These are phyloP conservation scores for Heliocidaris erythrogramma DNA, from an alignment of 35 echinoderm and acorn worm genomes.

Conservation along the genomic window DNA sequence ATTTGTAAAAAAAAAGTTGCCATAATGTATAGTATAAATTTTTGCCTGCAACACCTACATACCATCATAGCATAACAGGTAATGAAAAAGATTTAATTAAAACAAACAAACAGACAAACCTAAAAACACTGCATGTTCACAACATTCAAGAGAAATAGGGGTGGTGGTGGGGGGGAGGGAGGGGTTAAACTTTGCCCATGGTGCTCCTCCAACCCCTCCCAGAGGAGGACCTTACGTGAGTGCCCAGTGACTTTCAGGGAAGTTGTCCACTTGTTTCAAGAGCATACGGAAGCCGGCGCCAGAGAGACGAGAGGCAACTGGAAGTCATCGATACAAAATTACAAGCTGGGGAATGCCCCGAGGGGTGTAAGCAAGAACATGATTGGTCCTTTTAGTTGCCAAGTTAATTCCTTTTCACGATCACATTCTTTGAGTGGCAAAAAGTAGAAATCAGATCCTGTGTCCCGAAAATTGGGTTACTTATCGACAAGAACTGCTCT, in stretches of 20 bases:
- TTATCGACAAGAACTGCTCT: background rate
- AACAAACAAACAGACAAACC: too few relatives aligned
- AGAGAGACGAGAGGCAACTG: background rate
- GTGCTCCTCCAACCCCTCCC: background rate
- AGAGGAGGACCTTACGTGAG: background rate
- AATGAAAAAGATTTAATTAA: too few relatives aligned
- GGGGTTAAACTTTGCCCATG: background rate
- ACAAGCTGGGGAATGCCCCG: background rate
- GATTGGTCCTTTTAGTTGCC: background rate
- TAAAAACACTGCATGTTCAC: too few relatives aligned
- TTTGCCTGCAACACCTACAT: too few relatives aligned
- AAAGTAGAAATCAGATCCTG: background rate
- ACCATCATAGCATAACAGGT: too few relatives aligned
- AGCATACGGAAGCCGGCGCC: background rate
- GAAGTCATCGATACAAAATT: constrained; percentile 6
- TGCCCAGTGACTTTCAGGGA: background rate
- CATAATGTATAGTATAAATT: too few relatives aligned
- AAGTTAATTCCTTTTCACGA: background rate
- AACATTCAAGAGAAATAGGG: too few relatives aligned
- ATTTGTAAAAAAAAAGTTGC: too few relatives aligned
- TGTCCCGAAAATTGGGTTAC: background rate
- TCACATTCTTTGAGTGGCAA: background rate
- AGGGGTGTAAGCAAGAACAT: background rate
- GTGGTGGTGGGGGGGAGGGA: too few relatives aligned
- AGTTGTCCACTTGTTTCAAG: constrained; percentile 8